phyloP scores from a whole-genome alignment of 92 coral and sea anemone genomes.

The Actinostola sp. region DNA sequence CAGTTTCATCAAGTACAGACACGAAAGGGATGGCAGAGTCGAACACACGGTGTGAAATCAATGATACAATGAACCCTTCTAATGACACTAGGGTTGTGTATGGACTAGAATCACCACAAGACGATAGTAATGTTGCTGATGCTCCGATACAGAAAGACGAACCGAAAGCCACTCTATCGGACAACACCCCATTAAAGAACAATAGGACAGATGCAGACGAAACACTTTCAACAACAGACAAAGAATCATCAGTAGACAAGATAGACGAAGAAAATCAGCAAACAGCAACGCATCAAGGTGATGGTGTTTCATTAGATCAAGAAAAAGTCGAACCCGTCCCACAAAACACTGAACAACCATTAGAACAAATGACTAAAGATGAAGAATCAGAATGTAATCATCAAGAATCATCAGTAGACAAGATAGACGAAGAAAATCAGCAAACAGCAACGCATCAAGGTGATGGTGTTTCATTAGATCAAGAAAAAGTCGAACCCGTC shows the following conservation, averaged over 20 bases:
- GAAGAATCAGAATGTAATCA: too few relatives aligned
- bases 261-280: background rate
- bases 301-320: too few relatives aligned
- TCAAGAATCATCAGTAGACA: background rate
- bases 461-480: too few relatives aligned
- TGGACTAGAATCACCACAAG: slow-evolving; percentile 26
- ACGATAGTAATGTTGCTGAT: background rate
- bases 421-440: background rate
- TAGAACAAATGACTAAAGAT: too few relatives aligned
- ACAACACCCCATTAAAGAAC: too few relatives aligned
- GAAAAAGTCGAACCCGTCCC: too few relatives aligned
- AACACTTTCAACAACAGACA: background rate
- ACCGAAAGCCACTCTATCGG: too few relatives aligned
- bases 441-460: background rate
- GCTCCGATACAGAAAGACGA: too few relatives aligned
- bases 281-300: background rate
- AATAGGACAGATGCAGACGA: background rate
- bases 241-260: background rate
- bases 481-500: too few relatives aligned
- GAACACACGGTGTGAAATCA: background rate
- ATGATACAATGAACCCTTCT: background rate
- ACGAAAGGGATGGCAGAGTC: background rate
- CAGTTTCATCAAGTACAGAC: background rate
- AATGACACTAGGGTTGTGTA: slow-evolving; percentile 31
- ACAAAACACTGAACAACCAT: too few relatives aligned